These are phyloP conservation scores for Platysteira castanea DNA, from an alignment of 2,113 vertebrate genomes.

Conservation along the genomic window DNA sequence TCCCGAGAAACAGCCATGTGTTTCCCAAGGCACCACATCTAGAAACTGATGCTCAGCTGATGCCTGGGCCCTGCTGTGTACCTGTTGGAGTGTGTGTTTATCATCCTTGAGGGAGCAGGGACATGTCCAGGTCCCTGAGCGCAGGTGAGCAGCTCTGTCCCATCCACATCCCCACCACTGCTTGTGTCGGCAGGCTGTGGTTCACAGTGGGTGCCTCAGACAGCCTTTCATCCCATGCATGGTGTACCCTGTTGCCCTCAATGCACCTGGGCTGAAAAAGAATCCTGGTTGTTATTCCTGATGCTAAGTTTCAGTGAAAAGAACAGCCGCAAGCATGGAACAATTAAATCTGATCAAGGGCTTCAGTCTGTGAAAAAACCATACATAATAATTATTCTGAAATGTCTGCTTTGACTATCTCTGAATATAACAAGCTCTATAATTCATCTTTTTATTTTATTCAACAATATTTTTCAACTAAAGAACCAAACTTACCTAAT, in stretches of 20 bases:
- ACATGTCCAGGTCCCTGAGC: rapidly evolving
- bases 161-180: rapidly evolving
- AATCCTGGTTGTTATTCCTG: not conserved
- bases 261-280: not conserved
- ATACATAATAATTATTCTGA: not conserved
- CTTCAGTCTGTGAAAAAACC: not conserved
- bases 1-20: not conserved
- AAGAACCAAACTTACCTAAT: not conserved
- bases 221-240: rapidly evolving
- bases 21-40: not conserved
- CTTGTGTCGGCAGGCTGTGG: rapidly evolving
- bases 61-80: not conserved
- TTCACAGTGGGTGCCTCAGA: rapidly evolving
- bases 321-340: not conserved
- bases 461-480: not conserved
- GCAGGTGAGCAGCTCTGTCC: not conserved
- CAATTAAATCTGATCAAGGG: not conserved
- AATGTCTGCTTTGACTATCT: not conserved
- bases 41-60: not conserved
- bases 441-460: not conserved
- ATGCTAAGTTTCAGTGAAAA: not conserved
- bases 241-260: not conserved
- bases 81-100: rapidly evolving
- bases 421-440: not conserved
- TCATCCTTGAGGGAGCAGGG: not conserved